Percentiles rank a stretch among this genome's conserved stretches.
These are phyloP conservation scores for Oasisia sp. DNA, from an alignment of 2,888 invertebrate species.

Conservation along the genomic window DNA sequence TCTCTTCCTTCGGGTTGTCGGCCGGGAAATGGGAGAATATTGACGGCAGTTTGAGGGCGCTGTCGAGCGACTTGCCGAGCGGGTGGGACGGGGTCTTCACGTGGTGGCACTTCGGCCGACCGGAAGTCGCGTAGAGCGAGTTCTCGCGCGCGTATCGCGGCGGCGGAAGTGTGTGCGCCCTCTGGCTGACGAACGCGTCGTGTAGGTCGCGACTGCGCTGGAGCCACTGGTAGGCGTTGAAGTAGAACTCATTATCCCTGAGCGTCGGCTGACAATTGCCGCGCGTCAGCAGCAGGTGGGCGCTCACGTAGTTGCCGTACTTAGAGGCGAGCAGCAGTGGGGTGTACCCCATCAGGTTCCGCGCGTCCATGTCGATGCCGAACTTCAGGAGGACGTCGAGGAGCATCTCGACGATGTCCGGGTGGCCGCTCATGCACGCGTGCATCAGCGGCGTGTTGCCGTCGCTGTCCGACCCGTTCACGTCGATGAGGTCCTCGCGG, in stretches of 20 bases:
- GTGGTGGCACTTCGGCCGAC: constrained; percentile 46
- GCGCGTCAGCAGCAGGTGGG: constrained; percentile 51
- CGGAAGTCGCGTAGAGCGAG: constrained; percentile 49
- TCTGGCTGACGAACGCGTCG: constrained; percentile 18
- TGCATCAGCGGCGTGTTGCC: constrained; percentile 61
- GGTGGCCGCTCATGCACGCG: constrained; percentile 56
- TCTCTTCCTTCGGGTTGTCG: constrained; percentile 29
- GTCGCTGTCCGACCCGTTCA: constrained; percentile 59
- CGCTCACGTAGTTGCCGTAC: constrained; percentile 58
- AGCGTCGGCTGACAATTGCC: constrained; percentile 55
- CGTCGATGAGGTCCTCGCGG: constrained; percentile 54
- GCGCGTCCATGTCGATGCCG: constrained; percentile 55
- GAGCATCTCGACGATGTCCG: constrained; percentile 52
- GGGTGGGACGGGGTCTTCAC: constrained; percentile 42
- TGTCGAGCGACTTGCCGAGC: constrained; percentile 43
- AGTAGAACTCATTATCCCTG: constrained; percentile 56
- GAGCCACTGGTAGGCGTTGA: constrained; percentile 59
- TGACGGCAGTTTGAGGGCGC: constrained; percentile 43
- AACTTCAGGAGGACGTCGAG: constrained; percentile 50
- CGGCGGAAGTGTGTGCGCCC: constrained; percentile 24
- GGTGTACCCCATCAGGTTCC: constrained; percentile 59
- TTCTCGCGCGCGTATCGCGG: constrained; percentile 50
- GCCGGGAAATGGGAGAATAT: constrained; percentile 34
- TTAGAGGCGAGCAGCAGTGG: constrained; percentile 57
- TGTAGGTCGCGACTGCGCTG: constrained; percentile 39